A percentile compares a stretch with the other conserved stretches of the same genome.
Conservation (phyloP, 1,140 invertebrate genomes). For the Diachasma alloeum region DNA sequence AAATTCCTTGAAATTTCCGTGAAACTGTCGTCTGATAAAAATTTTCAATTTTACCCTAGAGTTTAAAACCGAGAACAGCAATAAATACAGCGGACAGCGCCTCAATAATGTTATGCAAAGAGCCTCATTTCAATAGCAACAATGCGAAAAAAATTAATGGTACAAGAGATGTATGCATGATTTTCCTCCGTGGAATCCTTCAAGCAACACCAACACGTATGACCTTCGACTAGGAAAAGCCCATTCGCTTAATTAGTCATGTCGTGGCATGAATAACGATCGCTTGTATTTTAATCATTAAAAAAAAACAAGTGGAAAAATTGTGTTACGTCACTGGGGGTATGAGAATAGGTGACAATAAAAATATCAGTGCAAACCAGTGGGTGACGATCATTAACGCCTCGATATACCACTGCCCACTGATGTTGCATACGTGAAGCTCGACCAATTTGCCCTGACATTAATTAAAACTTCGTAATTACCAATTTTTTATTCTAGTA, state of each 20-base stretch:
- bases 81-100: not conserved
- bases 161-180: not conserved
- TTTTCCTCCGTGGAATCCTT: constrained; percentile 4
- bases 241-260: constrained; percentile 21
- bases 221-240: constrained; percentile 14
- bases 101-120: not conserved
- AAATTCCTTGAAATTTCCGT: too few species aligned
- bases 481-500: not conserved
- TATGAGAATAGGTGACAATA: not conserved
- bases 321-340: not conserved
- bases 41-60: too few species aligned
- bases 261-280: constrained; percentile 12
- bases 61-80: not conserved
- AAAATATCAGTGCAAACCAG: constrained; percentile 8
- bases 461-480: not conserved
- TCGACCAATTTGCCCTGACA: not conserved
- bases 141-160: not conserved
- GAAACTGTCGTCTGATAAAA: too few species aligned
- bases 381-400: not conserved
- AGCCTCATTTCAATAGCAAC: not conserved
- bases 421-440: not conserved
- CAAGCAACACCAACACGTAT: not conserved
- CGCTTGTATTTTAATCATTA: constrained; percentile 14
- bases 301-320: constrained; percentile 8
- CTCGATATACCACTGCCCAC: not conserved